Conservation (phyloP, 2,113 vertebrate genomes). For the Gallinago undulata region DNA sequence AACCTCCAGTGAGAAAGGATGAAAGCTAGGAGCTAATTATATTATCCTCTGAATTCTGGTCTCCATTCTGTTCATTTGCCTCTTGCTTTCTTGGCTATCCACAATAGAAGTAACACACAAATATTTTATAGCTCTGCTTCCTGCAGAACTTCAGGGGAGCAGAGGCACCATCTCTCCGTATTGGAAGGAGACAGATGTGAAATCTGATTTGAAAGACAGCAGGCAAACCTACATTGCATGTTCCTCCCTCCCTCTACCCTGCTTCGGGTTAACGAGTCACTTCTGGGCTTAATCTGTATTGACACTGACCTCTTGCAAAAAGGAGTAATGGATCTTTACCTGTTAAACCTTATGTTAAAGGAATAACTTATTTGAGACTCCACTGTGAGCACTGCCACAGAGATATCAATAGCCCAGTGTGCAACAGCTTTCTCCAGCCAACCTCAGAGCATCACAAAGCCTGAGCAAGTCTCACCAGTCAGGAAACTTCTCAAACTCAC, state of each 20-base stretch:
- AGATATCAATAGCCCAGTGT: not conserved
- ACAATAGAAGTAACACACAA: not conserved
- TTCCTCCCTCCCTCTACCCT: not conserved
- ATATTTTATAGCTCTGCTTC: not conserved
- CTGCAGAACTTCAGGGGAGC: not conserved
- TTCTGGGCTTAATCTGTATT: not conserved
- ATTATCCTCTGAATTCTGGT: not conserved
- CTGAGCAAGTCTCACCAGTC: not conserved
- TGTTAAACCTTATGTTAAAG: not conserved
- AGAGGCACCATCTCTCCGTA: not conserved
- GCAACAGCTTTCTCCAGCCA: not conserved
- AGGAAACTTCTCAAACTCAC: not conserved
- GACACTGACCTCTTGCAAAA: not conserved
- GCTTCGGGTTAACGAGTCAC: not conserved
- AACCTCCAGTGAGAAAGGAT: not conserved
- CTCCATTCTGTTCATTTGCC: not conserved
- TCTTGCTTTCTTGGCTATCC: not conserved
- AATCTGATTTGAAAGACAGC: not conserved
- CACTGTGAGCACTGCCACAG: not conserved
- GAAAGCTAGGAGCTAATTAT: not conserved
- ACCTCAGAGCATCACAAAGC: not conserved
- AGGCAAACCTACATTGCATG: rapidly evolving
- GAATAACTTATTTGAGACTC: not conserved
- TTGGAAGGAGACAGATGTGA: not conserved
- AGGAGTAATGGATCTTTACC: not conserved